Conservation (phyloP, 2,797 vertebrate species). For the Parauchenoglanis ngamensis region DNA sequence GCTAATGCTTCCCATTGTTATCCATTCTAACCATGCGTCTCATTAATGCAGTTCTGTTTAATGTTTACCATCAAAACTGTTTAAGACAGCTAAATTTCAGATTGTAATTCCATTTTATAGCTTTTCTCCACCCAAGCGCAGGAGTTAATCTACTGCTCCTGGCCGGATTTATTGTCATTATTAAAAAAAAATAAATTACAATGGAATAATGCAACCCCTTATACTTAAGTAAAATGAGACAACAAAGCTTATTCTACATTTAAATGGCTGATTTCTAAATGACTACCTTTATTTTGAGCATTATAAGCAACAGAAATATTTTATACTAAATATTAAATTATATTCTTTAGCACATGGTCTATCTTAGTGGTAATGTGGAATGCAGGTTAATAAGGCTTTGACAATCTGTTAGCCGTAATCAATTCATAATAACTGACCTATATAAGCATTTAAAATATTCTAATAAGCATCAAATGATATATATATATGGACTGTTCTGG, state of each 20-base stretch:
- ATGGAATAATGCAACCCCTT: neutral
- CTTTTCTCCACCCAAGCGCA: constrained; percentile 1
- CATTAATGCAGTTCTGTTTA: constrained; percentile 20
- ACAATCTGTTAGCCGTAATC: neutral
- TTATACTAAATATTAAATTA: neutral
- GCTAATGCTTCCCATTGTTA: constrained; percentile 29
- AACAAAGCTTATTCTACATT: neutral
- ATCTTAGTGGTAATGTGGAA: neutral
- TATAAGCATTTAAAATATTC: neutral
- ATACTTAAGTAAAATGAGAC: neutral
- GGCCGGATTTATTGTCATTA: neutral
- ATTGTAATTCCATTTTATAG: constrained; percentile 31
- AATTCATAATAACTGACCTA: neutral
- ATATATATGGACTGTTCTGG: neutral
- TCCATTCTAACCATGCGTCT: constrained; percentile 28
- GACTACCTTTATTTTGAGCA: neutral
- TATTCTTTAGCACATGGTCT: neutral
- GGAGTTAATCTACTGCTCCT: constrained; percentile 15
- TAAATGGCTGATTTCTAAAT: neutral
- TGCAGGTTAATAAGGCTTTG: neutral
- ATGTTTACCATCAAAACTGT: constrained; percentile 40
- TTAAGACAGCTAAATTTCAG: constrained; percentile 31
- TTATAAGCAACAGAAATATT: neutral
- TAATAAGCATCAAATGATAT: neutral
- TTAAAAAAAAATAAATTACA: neutral